Evolutionary conservation across 2,888 invertebrate species (phyloP), one percentile per base, ranked within the genome.

Genomic region (Drosophila falleni): DNA sequence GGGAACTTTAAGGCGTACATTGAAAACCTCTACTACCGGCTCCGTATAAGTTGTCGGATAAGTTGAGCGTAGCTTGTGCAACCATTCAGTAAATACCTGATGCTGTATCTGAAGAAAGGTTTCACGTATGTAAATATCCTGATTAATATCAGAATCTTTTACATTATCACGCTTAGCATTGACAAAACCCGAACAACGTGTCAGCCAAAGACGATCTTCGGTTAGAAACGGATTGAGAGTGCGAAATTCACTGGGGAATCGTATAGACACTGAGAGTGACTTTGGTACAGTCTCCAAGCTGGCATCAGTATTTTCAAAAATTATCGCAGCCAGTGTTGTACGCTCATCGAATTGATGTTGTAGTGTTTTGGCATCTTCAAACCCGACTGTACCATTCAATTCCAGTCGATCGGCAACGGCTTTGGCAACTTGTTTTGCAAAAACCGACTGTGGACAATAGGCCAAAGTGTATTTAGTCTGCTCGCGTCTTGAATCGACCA

Each of bases 31-130:
- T 1, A 87, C 65, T 0, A 50, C 35, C 10, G 78, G 77, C 15
- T 77, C 70, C 1, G 49, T 16, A 11, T 51, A 65, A 0, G 2
- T 3, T 3, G 56, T 53, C 2, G 50, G 13, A 29, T 51, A 1
- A 0, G n/a, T 2, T 0, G 0, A 2, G 5, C 47, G 53, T n/a
- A 82, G 9, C 10, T 10, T 46, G n/a, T 59, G 53, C 64, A 71
- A 76, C 89, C 90, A 90, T 60, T 79, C 76, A 0, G 74, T 0
- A 70, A 90, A 90, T 31, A 90, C 64, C 33, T 78, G 74, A 62
- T 89, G 90, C 55, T 90, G 89, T 29, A 91, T 42, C 58, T 90
- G 91, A 1, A 91, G 75, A 47, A 91, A 91, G 0, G 91, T 91
- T 51, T 91, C 91, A 1, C 86, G 82, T 42, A 88, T 76, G 50